Evolutionary conservation across 2,888 invertebrate genomes (phyloP).

Genomic region (Biston stratarius): DNA sequence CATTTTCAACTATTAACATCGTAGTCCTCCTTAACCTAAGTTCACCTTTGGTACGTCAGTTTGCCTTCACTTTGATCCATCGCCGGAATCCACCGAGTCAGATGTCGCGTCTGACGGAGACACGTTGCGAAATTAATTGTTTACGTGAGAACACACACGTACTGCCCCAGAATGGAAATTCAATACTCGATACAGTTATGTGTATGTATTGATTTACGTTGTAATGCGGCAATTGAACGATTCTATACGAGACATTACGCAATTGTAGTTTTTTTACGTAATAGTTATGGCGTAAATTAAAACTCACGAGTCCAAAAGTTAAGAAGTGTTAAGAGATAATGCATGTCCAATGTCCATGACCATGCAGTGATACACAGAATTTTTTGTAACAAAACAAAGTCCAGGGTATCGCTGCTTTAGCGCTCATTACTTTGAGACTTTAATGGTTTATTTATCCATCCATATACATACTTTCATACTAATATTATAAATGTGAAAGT

Average conservation of each 20-base stretch:
- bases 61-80: conserved; percentile 19
- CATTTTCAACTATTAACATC: conserved; percentile 5
- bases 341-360: too few relatives aligned
- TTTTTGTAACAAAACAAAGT: too few relatives aligned
- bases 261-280: background rate
- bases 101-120: conserved; percentile 11
- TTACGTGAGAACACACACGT: conserved; percentile 10
- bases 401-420: too few relatives aligned
- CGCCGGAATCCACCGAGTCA: conserved; percentile 10
- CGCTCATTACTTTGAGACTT: too few relatives aligned
- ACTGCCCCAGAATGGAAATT: background rate
- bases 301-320: too few relatives aligned
- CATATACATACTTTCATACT: too few relatives aligned
- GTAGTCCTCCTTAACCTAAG: background rate
- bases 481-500: too few relatives aligned
- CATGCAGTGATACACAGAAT: too few relatives aligned
- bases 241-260: background rate
- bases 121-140: conserved; percentile 6
- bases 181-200: background rate
- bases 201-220: too few relatives aligned
- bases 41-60: background rate
- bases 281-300: too few relatives aligned
- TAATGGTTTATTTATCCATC: too few relatives aligned
- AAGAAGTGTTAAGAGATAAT: too few relatives aligned
- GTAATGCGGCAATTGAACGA: background rate